These are phyloP conservation scores for Trachymyrmex cornetzi DNA, from an alignment of 1,140 invertebrate genomes.

Conservation along the genomic window DNA sequence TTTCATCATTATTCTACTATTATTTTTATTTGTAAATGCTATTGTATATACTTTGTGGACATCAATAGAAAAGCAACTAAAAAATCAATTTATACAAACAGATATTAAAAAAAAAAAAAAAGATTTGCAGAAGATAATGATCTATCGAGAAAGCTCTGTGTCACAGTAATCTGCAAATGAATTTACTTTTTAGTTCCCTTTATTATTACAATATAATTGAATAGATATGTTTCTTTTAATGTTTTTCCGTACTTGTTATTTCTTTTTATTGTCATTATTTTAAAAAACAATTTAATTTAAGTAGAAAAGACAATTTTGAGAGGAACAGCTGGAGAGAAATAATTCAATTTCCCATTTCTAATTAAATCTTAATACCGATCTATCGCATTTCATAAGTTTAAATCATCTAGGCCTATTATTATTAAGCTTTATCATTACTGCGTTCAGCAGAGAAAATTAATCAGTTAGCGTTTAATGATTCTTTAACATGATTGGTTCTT, in stretches of 20 bases:
- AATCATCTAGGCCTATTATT: neutral
- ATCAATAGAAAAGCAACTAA: neutral
- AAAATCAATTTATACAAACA: neutral
- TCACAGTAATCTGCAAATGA: slow-evolving; percentile 19
- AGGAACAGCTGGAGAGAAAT: neutral
- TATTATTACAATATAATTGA: neutral
- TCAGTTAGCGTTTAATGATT: too few relatives aligned
- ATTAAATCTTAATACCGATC: neutral
- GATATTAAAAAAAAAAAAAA: neutral
- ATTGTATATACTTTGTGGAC: neutral
- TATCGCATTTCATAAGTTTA: neutral
- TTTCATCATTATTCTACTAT: neutral
- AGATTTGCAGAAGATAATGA: neutral
- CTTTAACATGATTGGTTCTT: too few relatives aligned
- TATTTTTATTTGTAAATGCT: neutral
- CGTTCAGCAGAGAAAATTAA: too few relatives aligned
- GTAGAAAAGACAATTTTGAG: neutral
- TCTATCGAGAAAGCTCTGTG: neutral
- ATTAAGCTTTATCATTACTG: too few relatives aligned
- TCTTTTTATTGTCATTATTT: too few relatives aligned
- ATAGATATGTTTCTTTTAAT: neutral
- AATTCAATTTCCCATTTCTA: neutral
- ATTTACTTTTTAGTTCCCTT: neutral
- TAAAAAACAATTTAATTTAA: neutral
- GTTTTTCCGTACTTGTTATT: neutral